Conservation (phyloP, 2,797 vertebrate genomes). For the Austrolebias charrua region DNA sequence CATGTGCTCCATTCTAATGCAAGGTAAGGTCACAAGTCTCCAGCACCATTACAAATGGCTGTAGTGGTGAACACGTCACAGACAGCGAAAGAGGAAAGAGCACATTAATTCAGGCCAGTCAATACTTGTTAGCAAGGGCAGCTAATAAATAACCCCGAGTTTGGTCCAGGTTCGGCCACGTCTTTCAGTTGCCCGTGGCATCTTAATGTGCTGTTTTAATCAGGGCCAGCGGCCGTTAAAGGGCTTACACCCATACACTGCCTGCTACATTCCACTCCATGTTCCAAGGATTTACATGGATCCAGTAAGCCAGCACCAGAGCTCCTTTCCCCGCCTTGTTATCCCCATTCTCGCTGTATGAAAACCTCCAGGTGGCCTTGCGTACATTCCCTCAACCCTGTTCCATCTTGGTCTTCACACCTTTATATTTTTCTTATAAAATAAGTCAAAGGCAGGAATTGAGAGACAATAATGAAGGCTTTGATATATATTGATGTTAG, state of each 20-base stretch:
- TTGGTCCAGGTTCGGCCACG: slow-evolving; percentile 44
- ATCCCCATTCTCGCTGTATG: slow-evolving; percentile 56
- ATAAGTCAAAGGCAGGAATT: slow-evolving; percentile 61
- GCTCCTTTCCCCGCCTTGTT: slow-evolving; percentile 54
- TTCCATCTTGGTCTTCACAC: slow-evolving; percentile 4
- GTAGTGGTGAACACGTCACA: slow-evolving; percentile 49
- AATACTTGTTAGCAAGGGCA: slow-evolving; percentile 53
- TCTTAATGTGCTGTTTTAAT: slow-evolving; percentile 79
- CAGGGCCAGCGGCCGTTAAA: slow-evolving; percentile 60
- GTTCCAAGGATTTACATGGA: slow-evolving; percentile 63
- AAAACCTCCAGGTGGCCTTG: slow-evolving; percentile 20
- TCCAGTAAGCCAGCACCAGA: slow-evolving; percentile 51
- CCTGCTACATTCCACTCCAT: slow-evolving; percentile 54
- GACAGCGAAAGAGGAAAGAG: slow-evolving; percentile 75
- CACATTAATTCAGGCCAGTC: slow-evolving; percentile 69
- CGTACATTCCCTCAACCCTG: slow-evolving; percentile 14
- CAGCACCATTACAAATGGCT: slow-evolving; percentile 32
- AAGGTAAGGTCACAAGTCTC: slow-evolving; percentile 44
- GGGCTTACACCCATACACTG: slow-evolving; percentile 63
- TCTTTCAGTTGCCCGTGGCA: slow-evolving; percentile 56
- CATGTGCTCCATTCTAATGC: slow-evolving; percentile 23
- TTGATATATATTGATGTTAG: slow-evolving; percentile 70
- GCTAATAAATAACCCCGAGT: slow-evolving; percentile 67
- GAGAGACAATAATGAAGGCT: slow-evolving; percentile 60
- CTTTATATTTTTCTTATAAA: slow-evolving; percentile 46